phyloP scores from a whole-genome alignment of 2,888 invertebrate species.

The Chrysotoxum bicinctum region DNA sequence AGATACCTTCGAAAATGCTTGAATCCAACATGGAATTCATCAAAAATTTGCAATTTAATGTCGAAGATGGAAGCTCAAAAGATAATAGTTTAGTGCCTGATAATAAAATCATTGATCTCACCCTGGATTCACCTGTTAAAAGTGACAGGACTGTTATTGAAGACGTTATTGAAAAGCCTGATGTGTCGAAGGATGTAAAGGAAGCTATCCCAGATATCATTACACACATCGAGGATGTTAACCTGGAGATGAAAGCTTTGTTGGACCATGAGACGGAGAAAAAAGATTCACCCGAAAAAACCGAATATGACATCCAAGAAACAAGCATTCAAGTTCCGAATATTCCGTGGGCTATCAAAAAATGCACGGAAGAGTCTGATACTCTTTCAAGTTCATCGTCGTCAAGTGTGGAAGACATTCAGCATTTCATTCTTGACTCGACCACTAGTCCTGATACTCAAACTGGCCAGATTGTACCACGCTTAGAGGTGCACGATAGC shows the following conservation, averaged over 20 bases:
- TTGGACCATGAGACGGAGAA: constrained; percentile 77
- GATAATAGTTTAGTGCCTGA: constrained; percentile 54
- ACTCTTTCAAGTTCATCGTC: constrained; percentile 81
- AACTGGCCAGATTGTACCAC: constrained; percentile 83
- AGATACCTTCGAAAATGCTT: constrained; percentile 76
- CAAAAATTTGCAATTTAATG: constrained; percentile 72
- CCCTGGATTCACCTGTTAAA: constrained; percentile 74
- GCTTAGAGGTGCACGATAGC: constrained; percentile 88
- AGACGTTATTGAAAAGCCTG: constrained; percentile 75
- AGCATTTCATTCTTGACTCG: constrained; percentile 81
- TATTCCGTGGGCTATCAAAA: constrained; percentile 81
- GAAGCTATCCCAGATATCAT: constrained; percentile 80
- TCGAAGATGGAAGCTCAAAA: constrained; percentile 74
- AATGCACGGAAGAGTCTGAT: constrained; percentile 84
- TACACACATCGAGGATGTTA: constrained; percentile 77
- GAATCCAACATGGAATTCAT: constrained; percentile 76
- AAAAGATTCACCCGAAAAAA: constrained; percentile 79
- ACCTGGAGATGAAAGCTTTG: constrained; percentile 72
- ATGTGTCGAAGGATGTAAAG: constrained; percentile 80
- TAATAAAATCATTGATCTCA: constrained; percentile 78
- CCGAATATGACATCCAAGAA: constrained; percentile 82
- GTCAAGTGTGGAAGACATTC: constrained; percentile 80
- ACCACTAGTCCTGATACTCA: constrained; percentile 82
- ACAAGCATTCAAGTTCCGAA: constrained; percentile 86
- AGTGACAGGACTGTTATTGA: constrained; percentile 75